Percentiles rank a stretch among this genome's conserved stretches.
phyloP scores from a whole-genome alignment of 2,113 vertebrate species.

The Pelmatolapia mariae region DNA sequence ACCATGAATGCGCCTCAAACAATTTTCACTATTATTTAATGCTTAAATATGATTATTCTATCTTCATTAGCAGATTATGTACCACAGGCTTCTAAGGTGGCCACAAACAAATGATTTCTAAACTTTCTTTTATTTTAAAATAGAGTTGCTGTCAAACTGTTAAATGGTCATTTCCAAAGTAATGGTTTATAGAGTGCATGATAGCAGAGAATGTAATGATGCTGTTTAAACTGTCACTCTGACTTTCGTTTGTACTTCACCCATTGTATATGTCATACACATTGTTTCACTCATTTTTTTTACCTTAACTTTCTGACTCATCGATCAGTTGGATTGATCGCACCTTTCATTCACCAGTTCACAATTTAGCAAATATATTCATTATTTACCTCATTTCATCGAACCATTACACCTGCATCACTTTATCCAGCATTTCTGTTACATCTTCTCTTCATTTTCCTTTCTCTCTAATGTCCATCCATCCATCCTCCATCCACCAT shows the following conservation, averaged over 20 bases:
- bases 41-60: neutral
- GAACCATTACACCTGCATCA: neutral
- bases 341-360: slow-evolving; percentile 4
- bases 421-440: neutral
- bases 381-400: neutral
- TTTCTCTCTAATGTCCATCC: neutral
- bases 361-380: neutral
- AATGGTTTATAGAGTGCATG: neutral
- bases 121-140: neutral
- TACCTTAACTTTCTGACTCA: neutral
- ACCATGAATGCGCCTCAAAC: neutral
- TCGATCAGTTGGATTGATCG: slow-evolving; percentile 30
- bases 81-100: neutral
- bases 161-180: neutral
- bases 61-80: neutral
- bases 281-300: neutral
- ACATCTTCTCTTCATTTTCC: neutral
- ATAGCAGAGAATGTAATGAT: neutral
- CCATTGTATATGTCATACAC: neutral
- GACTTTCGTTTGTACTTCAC: neutral
- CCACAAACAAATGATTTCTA: neutral
- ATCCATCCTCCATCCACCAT: too few relatives aligned
- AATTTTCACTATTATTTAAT: neutral
- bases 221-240: neutral
- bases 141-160: neutral